A percentile compares a stretch with the other conserved stretches of the same genome.
These are phyloP conservation scores for Myiothlypis chrysogaster DNA, from an alignment of 2,797 vertebrate species.

Conservation along the genomic window DNA sequence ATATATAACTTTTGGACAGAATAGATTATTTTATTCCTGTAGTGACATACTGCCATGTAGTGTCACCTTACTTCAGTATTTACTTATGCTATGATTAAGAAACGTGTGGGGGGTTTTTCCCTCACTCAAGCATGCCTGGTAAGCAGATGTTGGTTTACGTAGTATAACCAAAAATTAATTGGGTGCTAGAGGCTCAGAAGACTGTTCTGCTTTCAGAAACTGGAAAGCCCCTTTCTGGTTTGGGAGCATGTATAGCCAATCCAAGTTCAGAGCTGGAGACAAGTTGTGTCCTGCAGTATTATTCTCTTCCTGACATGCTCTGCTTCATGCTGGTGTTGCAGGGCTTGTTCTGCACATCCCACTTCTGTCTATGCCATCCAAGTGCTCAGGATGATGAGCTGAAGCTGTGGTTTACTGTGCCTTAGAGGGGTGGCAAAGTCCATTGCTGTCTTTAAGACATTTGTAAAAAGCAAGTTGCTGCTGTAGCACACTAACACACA, in stretches of 20 bases:
- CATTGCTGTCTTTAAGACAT: background rate
- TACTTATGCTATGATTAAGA: background rate
- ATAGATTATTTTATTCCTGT: background rate
- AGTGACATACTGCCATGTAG: background rate
- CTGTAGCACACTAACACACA: background rate
- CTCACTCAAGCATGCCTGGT: background rate
- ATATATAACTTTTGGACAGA: background rate
- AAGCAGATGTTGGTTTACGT: background rate
- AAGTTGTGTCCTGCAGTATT: rapidly evolving
- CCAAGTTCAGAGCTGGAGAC: background rate
- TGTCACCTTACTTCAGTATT: background rate
- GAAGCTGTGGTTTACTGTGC: background rate
- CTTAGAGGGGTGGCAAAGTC: background rate
- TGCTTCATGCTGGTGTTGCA: background rate
- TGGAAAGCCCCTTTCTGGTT: background rate
- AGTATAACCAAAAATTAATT: background rate
- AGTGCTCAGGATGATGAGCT: background rate
- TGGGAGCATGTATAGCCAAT: background rate
- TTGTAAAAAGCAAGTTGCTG: background rate
- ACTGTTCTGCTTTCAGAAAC: background rate
- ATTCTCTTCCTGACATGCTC: background rate
- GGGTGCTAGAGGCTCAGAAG: background rate
- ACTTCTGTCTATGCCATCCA: background rate
- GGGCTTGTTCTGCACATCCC: background rate
- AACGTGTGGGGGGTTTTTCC: rapidly evolving